A percentile compares a stretch with the other conserved stretches of the same genome.
These are phyloP conservation scores for Saccostrea glomerata DNA, from an alignment of 1,140 invertebrate genomes.

Conservation along the genomic window DNA sequence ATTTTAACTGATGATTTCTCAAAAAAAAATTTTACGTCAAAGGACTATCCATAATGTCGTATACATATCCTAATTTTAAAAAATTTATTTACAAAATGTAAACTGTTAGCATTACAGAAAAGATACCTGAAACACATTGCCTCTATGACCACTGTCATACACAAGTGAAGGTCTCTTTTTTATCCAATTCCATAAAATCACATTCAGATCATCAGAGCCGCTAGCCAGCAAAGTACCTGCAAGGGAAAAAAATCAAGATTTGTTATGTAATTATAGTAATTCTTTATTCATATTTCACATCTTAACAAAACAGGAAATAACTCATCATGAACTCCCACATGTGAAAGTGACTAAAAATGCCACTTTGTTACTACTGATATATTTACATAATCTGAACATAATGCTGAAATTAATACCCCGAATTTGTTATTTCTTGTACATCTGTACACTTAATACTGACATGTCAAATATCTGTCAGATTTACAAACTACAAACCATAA, in stretches of 20 bases:
- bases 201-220: slow-evolving; percentile 92
- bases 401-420: too few relatives aligned
- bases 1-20: too few relatives aligned
- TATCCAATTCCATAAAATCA: slow-evolving; percentile 95
- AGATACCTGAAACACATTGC: slow-evolving; percentile 94
- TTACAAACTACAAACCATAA: too few relatives aligned
- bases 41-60: too few relatives aligned
- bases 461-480: too few relatives aligned
- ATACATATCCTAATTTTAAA: too few relatives aligned
- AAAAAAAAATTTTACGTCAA: too few relatives aligned
- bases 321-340: background rate
- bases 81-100: too few relatives aligned
- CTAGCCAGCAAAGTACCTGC: slow-evolving; percentile 88
- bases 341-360: background rate
- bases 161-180: slow-evolving; percentile 83
- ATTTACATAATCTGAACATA: too few relatives aligned
- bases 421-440: too few relatives aligned
- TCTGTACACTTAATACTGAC: too few relatives aligned
- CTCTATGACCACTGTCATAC: slow-evolving; percentile 89
- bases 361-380: too few relatives aligned
- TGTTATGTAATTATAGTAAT: background rate
- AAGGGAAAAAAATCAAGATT: slow-evolving; percentile 35
- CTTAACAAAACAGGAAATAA: background rate
- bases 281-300: background rate
- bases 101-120: background rate